Base-by-base conservation (phyloP, 2,888 invertebrate species). In the Harpalus rufipes region DNA sequence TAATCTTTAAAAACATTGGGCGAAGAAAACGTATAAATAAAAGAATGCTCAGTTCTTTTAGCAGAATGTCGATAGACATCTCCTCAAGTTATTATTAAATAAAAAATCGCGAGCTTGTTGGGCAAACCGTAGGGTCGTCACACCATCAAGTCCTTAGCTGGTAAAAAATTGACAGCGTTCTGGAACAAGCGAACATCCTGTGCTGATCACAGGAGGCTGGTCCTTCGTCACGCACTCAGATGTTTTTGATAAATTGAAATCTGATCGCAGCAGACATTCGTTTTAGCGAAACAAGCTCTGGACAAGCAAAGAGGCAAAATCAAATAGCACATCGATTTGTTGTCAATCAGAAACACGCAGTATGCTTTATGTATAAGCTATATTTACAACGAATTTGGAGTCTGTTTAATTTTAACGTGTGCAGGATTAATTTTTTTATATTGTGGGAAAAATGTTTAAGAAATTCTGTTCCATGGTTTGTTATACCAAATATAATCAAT, bases 211-310 rank as follows among this genome's bases (percentile, higher is more conserved):
- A 74, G 18, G 51, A 44, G 18, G 18, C 56, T 21, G 74, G 74
- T 74, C 74, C 74, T 74, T 74, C 74, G 56, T 74, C 74, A 74
- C 51, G 56, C 56, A 51, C 56, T 74, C 74, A 74, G 51, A 74
- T 74, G 74, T 74, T 74, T 68, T 74, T 74, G 74, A 74, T 74
- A 74, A 74, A 74, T 74, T 74, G 74, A 74, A 74, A 74, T 74
- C 74, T 74, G 74, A 74, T 74, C 51, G 51, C n/a, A 51, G 41
- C 25, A 74, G 74, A 74, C 74, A 74, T 18, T 74, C 74, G 56
- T 56, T 74, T 74, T 74, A 74, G 51, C 56, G 41, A 21, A 74
- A 74, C 68, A 68, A 68, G 68, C 68, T 68, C 68, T 74, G 41
- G 56, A 74, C 74, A 74, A 16, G 56, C 56, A 74, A 74, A 74